A percentile compares a stretch with the other conserved stretches of the same genome.
Conservation (phyloP, 2,888 invertebrate species). For the Hofmannophila pseudospretella region DNA sequence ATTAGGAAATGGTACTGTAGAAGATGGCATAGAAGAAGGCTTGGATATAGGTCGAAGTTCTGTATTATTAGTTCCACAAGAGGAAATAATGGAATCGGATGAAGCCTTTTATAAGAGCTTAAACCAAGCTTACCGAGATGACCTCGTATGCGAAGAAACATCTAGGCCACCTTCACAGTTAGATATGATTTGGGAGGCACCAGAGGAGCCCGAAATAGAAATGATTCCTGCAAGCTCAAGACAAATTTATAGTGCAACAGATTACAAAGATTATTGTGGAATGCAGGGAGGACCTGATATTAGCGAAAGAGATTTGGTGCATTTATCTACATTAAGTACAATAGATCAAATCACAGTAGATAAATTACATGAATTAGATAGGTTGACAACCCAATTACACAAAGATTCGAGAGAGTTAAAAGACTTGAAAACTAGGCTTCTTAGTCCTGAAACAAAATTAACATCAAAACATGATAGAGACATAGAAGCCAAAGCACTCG, state of each 20-base stretch:
- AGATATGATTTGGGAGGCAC: conserved; percentile 92
- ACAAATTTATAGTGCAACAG: conserved; percentile 85
- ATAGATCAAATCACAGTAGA: conserved; percentile 88
- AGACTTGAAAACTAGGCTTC: conserved; percentile 83
- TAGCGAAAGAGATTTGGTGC: conserved; percentile 87
- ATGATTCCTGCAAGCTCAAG: conserved; percentile 74
- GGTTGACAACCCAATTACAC: conserved; percentile 85
- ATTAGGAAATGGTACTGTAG: conserved; percentile 80
- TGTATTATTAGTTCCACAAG: conserved; percentile 57
- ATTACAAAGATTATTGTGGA: conserved; percentile 88
- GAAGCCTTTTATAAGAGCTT: conserved; percentile 93
- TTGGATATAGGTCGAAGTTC: conserved; percentile 74
- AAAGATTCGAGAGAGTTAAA: conserved; percentile 88
- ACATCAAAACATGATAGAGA: conserved; percentile 69
- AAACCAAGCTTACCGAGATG: conserved; percentile 92
- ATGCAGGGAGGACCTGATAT: conserved; percentile 82
- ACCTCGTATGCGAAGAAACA: conserved; percentile 81
- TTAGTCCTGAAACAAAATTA: conserved; percentile 80
- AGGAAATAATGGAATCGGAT: conserved; percentile 83
- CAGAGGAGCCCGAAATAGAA: conserved; percentile 83
- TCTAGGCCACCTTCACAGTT: conserved; percentile 84
- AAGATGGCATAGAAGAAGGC: conserved; percentile 83
- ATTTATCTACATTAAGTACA: conserved; percentile 84
- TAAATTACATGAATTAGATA: conserved; percentile 87
- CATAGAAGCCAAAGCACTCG: conserved; percentile 77